These are phyloP conservation scores for Tortrix viridana DNA, from an alignment of 2,888 invertebrate genomes.

Conservation along the genomic window DNA sequence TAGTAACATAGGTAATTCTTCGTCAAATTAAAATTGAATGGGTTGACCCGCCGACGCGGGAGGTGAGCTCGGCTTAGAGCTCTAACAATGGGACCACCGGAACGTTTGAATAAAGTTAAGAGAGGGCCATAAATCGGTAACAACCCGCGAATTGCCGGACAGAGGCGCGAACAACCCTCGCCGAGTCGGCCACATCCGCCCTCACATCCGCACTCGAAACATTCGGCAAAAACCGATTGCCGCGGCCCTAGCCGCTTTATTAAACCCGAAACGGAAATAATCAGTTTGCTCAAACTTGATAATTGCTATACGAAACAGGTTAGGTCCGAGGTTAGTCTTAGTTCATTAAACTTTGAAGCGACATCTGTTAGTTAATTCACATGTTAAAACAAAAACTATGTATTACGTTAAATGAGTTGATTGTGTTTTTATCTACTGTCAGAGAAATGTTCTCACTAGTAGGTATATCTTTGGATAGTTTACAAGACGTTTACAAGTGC, in stretches of 20 bases:
- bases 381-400: constrained; percentile 22
- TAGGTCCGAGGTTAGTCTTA: constrained; percentile 7
- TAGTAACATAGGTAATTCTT: neutral
- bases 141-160: constrained; percentile 80
- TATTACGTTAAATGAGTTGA: constrained; percentile 20
- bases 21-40: constrained; percentile 26
- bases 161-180: constrained; percentile 77
- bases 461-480: constrained; percentile 15
- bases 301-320: constrained; percentile 24
- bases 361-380: constrained; percentile 26
- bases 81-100: constrained; percentile 81
- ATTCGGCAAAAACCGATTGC: constrained; percentile 44
- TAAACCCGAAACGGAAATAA: constrained; percentile 17
- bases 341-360: constrained; percentile 30
- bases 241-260: constrained; percentile 24
- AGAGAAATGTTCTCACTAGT: constrained; percentile 20
- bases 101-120: constrained; percentile 75
- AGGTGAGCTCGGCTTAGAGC: constrained; percentile 24
- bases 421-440: constrained; percentile 21
- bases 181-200: constrained; percentile 75
- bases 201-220: constrained; percentile 80
- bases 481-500: constrained; percentile 34
- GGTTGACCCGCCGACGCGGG: constrained; percentile 31
- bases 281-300: constrained; percentile 14
- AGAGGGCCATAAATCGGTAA: constrained; percentile 80